Evolutionary conservation across 2,113 vertebrate species (phyloP), one percentile per base, ranked within the genome.

Genomic region (Trochalopteron elliotii): DNA sequence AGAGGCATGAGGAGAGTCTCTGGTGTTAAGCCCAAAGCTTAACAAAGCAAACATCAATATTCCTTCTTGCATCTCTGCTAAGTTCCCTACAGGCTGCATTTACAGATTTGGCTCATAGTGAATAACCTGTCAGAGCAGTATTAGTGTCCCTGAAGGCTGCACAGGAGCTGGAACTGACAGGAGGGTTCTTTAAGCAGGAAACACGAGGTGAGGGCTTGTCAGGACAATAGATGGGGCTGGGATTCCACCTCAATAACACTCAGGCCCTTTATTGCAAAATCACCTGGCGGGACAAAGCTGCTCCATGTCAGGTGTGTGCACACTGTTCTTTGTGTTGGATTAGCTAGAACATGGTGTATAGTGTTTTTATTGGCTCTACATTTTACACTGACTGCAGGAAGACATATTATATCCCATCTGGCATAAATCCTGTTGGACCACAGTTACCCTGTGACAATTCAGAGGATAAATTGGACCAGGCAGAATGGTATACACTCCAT

Each of bases 241-340:
- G 90, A 81, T 93, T 94, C 76, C 76, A 65, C 47, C 39, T 83
- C 83, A 74, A 13, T 81, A 78, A 67, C 68, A 45, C 30, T 78
- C 61, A 20, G 40, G 25, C 27, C 80, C 8, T 65, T 52, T 19
- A 35, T 67, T 83, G 76, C 90, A 93, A 69, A 92, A 90, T 94
- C 83, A 93, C 68, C 71, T 90, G 83, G 85, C 35, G 33, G 75
- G 90, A 81, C 83, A 88, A 83, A 95, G 74, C n/a, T 17, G 88
- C 47, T 80, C 67, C 92, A 65, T 8, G 6, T 92, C 85, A 90
- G 64, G 64, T 90, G 83, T 72, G 74, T 80, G 70, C 59, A 57
- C 57, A 39, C 53, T 72, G 50, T 55, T 93, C 55, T 83, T 92
- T 93, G 88, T 90, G 64, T 86, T 93, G 76, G 83, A 92, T 94